Evolutionary conservation across 1,140 invertebrate genomes (phyloP), one percentile per base, ranked within the genome.

Genomic region (Coelopa frigida): DNA sequence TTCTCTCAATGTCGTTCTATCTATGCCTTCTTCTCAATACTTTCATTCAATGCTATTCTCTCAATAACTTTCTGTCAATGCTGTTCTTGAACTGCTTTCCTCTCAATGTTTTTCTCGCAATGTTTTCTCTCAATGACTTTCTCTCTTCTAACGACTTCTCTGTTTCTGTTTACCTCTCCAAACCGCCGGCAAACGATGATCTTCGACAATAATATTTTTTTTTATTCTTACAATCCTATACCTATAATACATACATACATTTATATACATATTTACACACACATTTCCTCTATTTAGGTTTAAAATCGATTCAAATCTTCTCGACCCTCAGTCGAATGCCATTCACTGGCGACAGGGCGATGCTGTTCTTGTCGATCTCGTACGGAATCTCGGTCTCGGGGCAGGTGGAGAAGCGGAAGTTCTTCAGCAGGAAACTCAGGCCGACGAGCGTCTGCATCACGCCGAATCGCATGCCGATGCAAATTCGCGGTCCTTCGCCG

Each of bases 401-500:
- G 10, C 49, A 53, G 2, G 42, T 29, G 1, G 46, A 35, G 21
- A 63, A 51, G 23, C 54, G 40, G 44, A 59, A 68, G 7, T 63
- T 52, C n/a, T 42, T 56, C 6, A 74, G 44, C n/a, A 74, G 31
- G 1, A 56, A 50, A 5, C 57, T 52, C 0, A 74, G 42, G 8
- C 59, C 70, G 2, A 69, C 41, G 47, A 65, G 58, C 18, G 61
- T 57, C 47, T 70, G 67, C 53, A 72, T 57, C 35, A 61, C 48
- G 14, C 59, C 71, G 51, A 72, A 70, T 41, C 70, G 50, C 26
- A 48, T 49, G 6, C 73, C 74, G 47, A 73, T 73, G 48, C 71
- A 75, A 56, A 66, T 71, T 23, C 70, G 67, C n/a, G 72, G 74
- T 31, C 72, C 74, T 44, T 73, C 72, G 24, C 74, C 75, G 56